phyloP scores from a whole-genome alignment of 2,113 vertebrate genomes.

The Aythya baeri region DNA sequence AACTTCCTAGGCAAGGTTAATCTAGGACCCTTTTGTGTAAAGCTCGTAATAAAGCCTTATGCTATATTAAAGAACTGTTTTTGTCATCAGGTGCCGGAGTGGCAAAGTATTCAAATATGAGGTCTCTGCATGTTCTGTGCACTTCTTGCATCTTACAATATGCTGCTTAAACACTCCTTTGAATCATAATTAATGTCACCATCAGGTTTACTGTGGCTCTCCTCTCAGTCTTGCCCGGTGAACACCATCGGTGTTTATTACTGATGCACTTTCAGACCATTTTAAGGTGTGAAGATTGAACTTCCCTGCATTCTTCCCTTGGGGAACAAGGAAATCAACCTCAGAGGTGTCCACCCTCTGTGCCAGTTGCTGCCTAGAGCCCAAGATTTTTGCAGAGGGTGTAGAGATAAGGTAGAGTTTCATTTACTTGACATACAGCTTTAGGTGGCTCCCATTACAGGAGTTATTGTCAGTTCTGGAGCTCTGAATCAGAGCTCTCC shows the following conservation, averaged over 20 bases:
- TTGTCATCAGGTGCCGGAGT: neutral
- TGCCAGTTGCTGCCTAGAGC: neutral
- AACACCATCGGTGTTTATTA: neutral
- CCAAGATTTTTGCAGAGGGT: neutral
- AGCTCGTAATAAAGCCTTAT: neutral
- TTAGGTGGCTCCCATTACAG: accelerated
- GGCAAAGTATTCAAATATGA: neutral
- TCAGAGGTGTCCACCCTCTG: neutral
- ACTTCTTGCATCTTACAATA: neutral
- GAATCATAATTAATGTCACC: neutral
- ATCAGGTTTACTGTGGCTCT: neutral
- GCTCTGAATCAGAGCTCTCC: neutral
- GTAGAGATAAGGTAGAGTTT: neutral
- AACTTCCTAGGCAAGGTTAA: neutral
- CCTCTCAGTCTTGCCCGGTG: neutral
- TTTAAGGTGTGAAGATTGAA: neutral
- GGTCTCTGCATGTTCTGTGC: neutral
- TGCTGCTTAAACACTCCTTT: neutral
- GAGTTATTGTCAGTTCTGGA: neutral
- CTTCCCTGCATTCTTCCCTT: neutral
- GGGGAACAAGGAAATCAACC: neutral
- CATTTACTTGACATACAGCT: accelerated
- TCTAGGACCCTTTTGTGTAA: neutral
- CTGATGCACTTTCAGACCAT: neutral
- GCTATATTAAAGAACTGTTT: neutral